Evolutionary conservation across 1,140 invertebrate genomes (phyloP), one percentile per base, ranked within the genome.

Genomic region (Dendroctonus ponderosae): DNA sequence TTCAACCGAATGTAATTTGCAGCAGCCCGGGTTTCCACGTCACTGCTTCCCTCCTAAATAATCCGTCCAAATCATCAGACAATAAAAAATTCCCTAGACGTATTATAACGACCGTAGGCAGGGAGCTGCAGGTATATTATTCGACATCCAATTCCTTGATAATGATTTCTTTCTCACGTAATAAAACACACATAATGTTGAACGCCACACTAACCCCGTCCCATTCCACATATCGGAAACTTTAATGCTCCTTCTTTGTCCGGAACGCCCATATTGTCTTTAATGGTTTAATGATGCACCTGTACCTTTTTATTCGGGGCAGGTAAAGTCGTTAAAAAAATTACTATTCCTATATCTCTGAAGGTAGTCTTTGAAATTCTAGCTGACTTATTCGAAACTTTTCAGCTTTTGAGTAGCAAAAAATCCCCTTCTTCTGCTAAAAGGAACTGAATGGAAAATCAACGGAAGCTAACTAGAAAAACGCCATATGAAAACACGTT

Each of bases 101-200:
- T 56, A 71, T 62, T 74, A 71, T 74, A 71, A 70, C 62, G 68
- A 67, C 65, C 61, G 49, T 43, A 58, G 26, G 26, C 26, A 59
- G 66, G 57, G 57, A 57, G 65, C 48, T 15, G 65, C 65, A 67
- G 66, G 66, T 67, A 71, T 62, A 62, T 70, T 64, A 71, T 62
- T 58, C 65, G 66, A 66, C 66, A 62, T 66, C 70, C 68, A 67
- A 68, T 71, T 67, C 69, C 64, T 69, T 63, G 62, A 70, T 70
- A 68, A 69, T 71, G 62, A 73, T 73, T 73, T 71, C 67, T 60
- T 71, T 71, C 70, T 71, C 70, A 73, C 72, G 64, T 73, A 70
- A 72, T 72, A 72, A 72, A 72, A 62, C 52, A 70, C 39, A 63
- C 46, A 61, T 63, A 60, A 52, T 61, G 56, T 60, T 37, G 53